These are phyloP conservation scores for Ctenicera cuprea DNA, from an alignment of 2,888 invertebrate species.

Conservation along the genomic window DNA sequence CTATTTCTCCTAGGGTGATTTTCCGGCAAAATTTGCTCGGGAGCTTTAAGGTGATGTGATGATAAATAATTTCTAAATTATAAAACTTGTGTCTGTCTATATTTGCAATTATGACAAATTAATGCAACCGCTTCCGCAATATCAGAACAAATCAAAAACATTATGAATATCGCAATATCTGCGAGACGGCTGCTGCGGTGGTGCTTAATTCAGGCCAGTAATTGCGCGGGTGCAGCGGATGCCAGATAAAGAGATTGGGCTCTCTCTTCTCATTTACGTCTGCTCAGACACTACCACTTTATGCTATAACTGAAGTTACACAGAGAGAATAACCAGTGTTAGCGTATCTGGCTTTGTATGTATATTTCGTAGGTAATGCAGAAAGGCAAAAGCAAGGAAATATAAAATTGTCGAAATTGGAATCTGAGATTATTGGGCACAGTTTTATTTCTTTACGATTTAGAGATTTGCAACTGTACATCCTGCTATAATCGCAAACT, in stretches of 20 bases:
- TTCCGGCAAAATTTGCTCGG: no score
- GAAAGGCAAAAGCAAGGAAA: not conserved
- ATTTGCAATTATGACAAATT: slow-evolving; percentile 5
- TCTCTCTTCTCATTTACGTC: slow-evolving; percentile 57
- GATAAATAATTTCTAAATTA: not conserved
- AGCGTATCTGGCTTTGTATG: not conserved
- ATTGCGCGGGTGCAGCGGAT: slow-evolving; percentile 69
- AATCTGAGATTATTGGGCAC: no score
- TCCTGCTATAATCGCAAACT: no score
- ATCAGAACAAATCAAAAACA: slow-evolving; percentile 34
- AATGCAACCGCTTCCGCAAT: slow-evolving; percentile 21
- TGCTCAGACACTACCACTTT: slow-evolving; percentile 46
- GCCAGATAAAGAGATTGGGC: slow-evolving; percentile 59
- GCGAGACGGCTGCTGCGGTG: slow-evolving; percentile 70
- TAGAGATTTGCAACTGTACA: not conserved
- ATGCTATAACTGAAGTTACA: slow-evolving; percentile 40
- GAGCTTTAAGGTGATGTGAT: not conserved
- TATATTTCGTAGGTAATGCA: not conserved
- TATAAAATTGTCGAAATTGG: no score
- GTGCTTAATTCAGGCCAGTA: slow-evolving; percentile 73
- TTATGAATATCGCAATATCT: slow-evolving; percentile 45
- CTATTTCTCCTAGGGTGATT: not conserved
- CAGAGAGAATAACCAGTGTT: slow-evolving; percentile 28
- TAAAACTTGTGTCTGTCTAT: not conserved
- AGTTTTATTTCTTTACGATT: not conserved